Evolutionary conservation across 2,797 vertebrate genomes (phyloP).

Genomic region (Stomatorhinus walkeri): DNA sequence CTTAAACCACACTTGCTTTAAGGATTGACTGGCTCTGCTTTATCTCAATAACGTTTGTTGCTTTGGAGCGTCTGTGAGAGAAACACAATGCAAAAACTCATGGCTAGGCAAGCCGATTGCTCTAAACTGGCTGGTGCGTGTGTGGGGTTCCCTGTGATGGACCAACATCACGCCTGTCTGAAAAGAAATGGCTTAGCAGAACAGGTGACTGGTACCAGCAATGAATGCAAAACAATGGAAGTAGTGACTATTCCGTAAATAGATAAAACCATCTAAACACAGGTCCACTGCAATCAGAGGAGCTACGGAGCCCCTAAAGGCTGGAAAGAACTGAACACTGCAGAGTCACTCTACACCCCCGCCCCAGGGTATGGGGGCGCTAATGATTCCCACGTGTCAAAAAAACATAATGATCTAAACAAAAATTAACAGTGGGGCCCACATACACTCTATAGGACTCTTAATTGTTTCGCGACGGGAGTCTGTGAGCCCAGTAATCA

Average conservation of each 20-base stretch:
- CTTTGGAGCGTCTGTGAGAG: not conserved
- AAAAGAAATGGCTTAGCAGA: not conserved
- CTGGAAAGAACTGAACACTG: not conserved
- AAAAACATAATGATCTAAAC: not conserved
- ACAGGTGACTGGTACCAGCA: not conserved
- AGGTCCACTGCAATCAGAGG: not conserved
- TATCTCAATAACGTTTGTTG: not conserved
- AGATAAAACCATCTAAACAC: not conserved
- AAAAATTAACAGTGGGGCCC: not conserved
- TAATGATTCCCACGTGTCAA: not conserved
- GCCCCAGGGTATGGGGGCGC: not conserved
- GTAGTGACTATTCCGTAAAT: not conserved
- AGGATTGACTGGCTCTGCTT: not conserved
- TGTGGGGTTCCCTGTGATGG: not conserved
- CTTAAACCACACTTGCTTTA: not conserved
- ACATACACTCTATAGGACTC: not conserved
- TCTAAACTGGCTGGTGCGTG: not conserved
- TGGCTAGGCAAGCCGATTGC: not conserved
- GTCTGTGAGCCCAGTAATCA: constrained; percentile 6
- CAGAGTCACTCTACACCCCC: not conserved
- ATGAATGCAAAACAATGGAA: not conserved
- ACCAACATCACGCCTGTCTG: not conserved
- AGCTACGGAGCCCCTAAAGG: not conserved
- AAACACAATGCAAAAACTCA: not conserved
- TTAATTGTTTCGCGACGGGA: constrained; percentile 17